These are phyloP conservation scores for Drosophila mulleri DNA, from an alignment of 2,888 invertebrate species.

Conservation along the genomic window DNA sequence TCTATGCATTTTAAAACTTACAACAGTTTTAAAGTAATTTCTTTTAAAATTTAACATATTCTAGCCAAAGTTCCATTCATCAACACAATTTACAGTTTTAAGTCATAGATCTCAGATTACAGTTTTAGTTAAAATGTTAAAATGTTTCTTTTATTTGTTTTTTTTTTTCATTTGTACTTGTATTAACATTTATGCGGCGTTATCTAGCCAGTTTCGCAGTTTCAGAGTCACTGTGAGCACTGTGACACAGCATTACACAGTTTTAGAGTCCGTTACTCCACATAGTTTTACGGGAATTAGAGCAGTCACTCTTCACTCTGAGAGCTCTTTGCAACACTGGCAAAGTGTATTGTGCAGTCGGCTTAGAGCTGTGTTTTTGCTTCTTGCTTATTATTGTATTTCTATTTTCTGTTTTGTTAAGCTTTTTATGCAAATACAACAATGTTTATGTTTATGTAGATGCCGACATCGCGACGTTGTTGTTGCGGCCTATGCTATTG, in stretches of 20 bases:
- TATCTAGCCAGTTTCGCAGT: no score
- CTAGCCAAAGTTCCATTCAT: no score
- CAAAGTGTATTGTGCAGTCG: slow-evolving; percentile 17
- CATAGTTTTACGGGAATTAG: not conserved
- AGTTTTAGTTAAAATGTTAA: no score
- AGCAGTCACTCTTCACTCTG: not conserved
- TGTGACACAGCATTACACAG: not conserved
- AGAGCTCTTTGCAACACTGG: not conserved
- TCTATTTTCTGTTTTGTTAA: not conserved
- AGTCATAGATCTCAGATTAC: no score
- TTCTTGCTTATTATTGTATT: not conserved
- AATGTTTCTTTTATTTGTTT: no score
- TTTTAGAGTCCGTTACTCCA: not conserved
- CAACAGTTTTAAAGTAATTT: no score
- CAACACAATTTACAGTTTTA: no score
- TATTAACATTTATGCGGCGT: no score
- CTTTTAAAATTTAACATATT: no score
- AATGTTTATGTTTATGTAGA: slow-evolving; percentile 24
- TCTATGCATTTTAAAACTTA: no score
- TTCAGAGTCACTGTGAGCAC: no score
- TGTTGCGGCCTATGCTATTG: slow-evolving; percentile 7
- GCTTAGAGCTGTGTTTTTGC: not conserved
- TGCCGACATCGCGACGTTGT: slow-evolving; percentile 8
- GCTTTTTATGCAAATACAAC: slow-evolving; percentile 64
- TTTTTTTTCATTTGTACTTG: no score